phyloP scores from a whole-genome alignment of 2,113 vertebrate species.

The Misgurnus anguillicaudatus region DNA sequence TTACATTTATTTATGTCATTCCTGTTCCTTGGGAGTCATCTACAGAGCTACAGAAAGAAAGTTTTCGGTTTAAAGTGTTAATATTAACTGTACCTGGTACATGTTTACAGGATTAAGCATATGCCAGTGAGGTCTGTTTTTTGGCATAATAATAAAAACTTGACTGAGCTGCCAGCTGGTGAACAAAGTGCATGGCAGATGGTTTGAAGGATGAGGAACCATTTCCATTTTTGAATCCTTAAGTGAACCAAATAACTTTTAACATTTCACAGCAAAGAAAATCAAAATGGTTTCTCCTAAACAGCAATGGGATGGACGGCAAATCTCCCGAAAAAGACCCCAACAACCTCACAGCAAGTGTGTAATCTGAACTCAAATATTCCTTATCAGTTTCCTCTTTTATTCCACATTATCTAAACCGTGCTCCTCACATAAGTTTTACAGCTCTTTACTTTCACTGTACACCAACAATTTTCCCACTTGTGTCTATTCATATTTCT shows the following conservation, averaged over 20 bases:
- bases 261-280: background rate
- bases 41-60: too few relatives aligned
- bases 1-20: too few relatives aligned
- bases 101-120: slow-evolving; percentile 10
- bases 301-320: background rate
- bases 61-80: too few relatives aligned
- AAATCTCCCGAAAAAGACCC: background rate
- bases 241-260: background rate
- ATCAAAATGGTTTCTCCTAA: background rate
- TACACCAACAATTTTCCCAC: background rate
- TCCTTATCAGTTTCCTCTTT: background rate
- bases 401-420: background rate
- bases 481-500: slow-evolving; percentile 17
- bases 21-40: too few relatives aligned
- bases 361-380: background rate
- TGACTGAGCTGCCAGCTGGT: slow-evolving; percentile 8
- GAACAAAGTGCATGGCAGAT: slow-evolving; percentile 16
- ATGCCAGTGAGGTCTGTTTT: slow-evolving; percentile 1
- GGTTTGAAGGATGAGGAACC: background rate
- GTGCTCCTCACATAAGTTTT: background rate
- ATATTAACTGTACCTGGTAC: too few relatives aligned
- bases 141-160: background rate
- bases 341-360: background rate
- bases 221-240: background rate
- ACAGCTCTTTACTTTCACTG: background rate